Conservation (phyloP, 2,888 invertebrate species). For the Ophion ellenae region DNA sequence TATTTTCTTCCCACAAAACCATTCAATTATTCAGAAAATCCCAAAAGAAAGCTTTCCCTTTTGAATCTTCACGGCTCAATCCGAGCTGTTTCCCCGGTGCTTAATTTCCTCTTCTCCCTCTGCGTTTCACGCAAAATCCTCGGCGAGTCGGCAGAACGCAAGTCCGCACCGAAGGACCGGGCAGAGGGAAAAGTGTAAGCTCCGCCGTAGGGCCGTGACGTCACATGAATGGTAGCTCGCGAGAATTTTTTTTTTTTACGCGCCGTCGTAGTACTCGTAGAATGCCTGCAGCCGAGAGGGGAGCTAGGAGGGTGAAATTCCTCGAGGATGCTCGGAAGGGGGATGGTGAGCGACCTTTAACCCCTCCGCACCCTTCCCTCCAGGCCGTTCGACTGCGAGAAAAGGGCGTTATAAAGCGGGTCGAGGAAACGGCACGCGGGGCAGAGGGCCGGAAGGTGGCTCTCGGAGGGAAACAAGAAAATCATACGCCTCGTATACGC, state of each 20-base stretch:
- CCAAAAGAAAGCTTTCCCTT: neutral
- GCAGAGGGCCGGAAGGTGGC: neutral
- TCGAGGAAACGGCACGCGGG: neutral
- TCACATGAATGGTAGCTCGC: slow-evolving; percentile 1
- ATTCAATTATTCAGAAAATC: neutral
- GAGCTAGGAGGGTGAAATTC: slow-evolving; percentile 7
- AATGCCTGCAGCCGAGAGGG: slow-evolving; percentile 3
- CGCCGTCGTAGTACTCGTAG: slow-evolving; percentile 38
- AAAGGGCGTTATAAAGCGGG: slow-evolving; percentile 39
- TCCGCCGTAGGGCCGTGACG: slow-evolving; percentile 1
- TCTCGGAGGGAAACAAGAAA: slow-evolving; percentile 20
- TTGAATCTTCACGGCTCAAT: neutral
- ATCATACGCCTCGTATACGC: slow-evolving; percentile 38
- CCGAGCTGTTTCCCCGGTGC: neutral
- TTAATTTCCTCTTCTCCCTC: neutral
- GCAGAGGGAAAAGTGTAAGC: neutral
- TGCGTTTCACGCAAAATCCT: neutral
- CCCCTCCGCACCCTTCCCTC: slow-evolving; percentile 4
- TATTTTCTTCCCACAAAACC: neutral
- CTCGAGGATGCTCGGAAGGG: slow-evolving; percentile 4
- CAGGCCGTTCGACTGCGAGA: slow-evolving; percentile 6
- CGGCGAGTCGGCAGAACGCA: neutral
- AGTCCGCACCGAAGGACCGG: neutral
- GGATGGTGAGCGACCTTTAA: neutral
- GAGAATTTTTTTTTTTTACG: slow-evolving; percentile 30